Base-by-base conservation (phyloP, 2,888 invertebrate species). In the Callosobruchus maculatus region DNA sequence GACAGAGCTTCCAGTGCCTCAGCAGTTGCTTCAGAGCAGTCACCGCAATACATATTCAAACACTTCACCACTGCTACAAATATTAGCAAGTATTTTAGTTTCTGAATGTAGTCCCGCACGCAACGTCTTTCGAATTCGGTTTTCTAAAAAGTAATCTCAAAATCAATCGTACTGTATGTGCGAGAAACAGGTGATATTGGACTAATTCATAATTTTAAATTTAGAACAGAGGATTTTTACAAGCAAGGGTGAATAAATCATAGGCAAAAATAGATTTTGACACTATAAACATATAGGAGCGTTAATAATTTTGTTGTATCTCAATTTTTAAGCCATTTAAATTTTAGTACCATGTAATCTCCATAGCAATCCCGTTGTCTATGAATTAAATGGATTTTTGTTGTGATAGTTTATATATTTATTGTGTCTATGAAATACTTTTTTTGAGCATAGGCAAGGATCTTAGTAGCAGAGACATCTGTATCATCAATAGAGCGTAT, bases 31-130 rank as follows among this genome's bases (percentile, higher is more conserved):
- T 85, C 84, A 0, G 84, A 82, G 75, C 84, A 84, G 71, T 82
- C 82, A 67, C 82, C 83, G 79, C 85, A 85, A 78, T 83, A 84
- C 85, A 85, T 85, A 75, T n/a, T n/a, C n/a, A n/a, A n/a, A n/a
- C n/a, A n/a, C n/a, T n/a, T n/a, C n/a, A n/a, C n/a, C n/a, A 26
- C 26, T 26, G 7, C 26, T 2, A 26, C n/a, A n/a, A n/a, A n/a
- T n/a, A 30, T 30, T 30, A 5, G 30, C 30, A 30, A 30, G 9
- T 30, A 9, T 30, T 30, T n/a, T n/a, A n/a, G n/a, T n/a, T n/a
- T n/a, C n/a, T n/a, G n/a, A n/a, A n/a, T n/a, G n/a, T n/a, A n/a
- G n/a, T n/a, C n/a, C n/a, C n/a, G 3, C 30, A 30, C 30, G 9
- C 30, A 3, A 49, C 26, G 49, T 1, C 49, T 49, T 18, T 30